These are phyloP conservation scores for Archilochus colubris DNA, from an alignment of 2,113 vertebrate genomes.

Conservation along the genomic window DNA sequence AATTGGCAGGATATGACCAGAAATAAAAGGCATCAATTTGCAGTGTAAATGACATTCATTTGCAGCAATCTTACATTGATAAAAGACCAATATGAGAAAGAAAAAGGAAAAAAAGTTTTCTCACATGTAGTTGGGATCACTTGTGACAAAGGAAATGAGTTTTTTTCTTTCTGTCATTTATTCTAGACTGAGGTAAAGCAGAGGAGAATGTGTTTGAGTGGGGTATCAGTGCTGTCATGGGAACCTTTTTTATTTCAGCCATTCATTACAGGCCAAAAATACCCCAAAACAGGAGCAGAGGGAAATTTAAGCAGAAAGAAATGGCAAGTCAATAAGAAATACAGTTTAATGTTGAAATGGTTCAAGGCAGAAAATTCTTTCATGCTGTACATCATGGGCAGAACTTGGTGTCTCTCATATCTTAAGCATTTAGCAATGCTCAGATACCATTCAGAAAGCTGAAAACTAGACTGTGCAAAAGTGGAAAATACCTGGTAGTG, in stretches of 20 bases:
- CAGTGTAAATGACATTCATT: background rate
- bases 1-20: background rate
- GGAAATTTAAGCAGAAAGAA: background rate
- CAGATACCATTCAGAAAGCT: background rate
- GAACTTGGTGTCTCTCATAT: background rate
- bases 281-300: background rate
- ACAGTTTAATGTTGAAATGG: background rate
- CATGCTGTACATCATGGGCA: background rate
- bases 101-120: background rate
- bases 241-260: background rate
- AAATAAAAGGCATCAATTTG: background rate
- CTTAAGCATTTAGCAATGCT: background rate
- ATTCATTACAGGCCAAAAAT: background rate
- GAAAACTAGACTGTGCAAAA: background rate
- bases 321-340: background rate
- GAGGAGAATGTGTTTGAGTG: background rate
- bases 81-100: background rate
- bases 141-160: background rate
- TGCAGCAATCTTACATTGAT: background rate
- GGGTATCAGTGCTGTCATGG: background rate
- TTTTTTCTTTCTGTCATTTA: background rate
- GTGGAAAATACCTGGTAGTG: constrained; percentile 18
- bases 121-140: background rate
- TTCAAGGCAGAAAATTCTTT: background rate
- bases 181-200: background rate